phyloP scores from a whole-genome alignment of 2,888 invertebrate species.

The Philopedon plagiatum region DNA sequence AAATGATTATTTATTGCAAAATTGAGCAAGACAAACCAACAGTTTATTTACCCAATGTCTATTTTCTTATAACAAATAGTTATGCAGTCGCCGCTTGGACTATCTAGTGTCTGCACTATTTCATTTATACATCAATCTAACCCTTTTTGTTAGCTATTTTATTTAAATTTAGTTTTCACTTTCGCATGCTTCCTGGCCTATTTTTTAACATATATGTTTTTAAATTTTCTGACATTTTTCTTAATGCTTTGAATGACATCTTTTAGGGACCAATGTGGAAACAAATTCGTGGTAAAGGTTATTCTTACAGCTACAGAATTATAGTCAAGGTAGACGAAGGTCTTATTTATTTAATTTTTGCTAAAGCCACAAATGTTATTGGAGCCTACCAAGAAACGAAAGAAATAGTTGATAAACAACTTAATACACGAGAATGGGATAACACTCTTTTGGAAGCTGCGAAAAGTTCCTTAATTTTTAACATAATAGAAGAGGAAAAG shows the following conservation, averaged over 20 bases:
- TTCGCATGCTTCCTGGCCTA: no score
- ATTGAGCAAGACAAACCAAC: no score
- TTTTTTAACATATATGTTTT: no score
- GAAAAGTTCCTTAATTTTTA: slow-evolving; percentile 88
- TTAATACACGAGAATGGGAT: slow-evolving; percentile 78
- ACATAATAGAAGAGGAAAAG: slow-evolving; percentile 86
- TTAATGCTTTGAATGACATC: not conserved
- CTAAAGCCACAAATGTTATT: slow-evolving; percentile 83
- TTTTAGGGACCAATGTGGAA: slow-evolving; percentile 90
- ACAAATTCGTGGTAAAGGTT: slow-evolving; percentile 87
- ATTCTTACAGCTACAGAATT: slow-evolving; percentile 85
- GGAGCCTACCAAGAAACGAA: slow-evolving; percentile 86
- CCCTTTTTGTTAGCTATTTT: no score
- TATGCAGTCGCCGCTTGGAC: no score
- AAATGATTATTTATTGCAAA: no score
- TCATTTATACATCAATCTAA: no score
- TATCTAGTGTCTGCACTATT: no score
- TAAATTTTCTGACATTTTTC: no score
- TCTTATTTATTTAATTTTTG: slow-evolving; percentile 80
- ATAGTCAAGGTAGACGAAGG: slow-evolving; percentile 77
- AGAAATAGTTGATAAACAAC: slow-evolving; percentile 79
- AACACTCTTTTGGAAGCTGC: slow-evolving; percentile 85
- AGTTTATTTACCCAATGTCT: no score
- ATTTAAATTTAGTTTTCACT: no score
- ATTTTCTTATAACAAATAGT: no score